Evolutionary conservation across 2,113 vertebrate genomes (phyloP).

Genomic region (Ploceus nigricollis): DNA sequence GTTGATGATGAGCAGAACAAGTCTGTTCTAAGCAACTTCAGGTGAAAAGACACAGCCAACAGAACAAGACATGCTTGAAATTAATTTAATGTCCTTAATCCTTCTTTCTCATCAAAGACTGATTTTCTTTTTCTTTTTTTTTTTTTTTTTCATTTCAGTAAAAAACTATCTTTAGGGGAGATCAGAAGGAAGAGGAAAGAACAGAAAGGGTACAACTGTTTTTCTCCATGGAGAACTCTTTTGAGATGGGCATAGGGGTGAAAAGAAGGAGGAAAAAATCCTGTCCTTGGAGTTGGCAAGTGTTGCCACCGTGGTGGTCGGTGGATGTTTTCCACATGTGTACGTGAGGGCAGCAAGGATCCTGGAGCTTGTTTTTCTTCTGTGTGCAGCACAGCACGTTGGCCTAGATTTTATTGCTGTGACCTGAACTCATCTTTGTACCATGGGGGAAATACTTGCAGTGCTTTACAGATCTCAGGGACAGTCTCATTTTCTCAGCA

Average conservation of each 20-base stretch:
- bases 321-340: neutral
- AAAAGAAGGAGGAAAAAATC: neutral
- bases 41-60: neutral
- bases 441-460: constrained; percentile 57
- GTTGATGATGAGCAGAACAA: neutral
- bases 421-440: constrained; percentile 64
- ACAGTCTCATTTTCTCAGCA: constrained; percentile 61
- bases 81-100: neutral
- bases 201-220: neutral
- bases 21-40: neutral
- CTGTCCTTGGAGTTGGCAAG: neutral
- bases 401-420: constrained; percentile 67
- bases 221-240: neutral
- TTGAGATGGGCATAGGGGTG: neutral
- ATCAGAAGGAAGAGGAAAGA: neutral
- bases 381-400: constrained; percentile 49
- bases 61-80: neutral
- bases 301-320: neutral
- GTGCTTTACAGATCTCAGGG: constrained; percentile 31
- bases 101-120: neutral
- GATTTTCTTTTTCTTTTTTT: neutral
- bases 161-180: neutral
- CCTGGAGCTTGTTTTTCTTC: neutral
- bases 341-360: constrained; percentile 29
- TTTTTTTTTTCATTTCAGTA: neutral